Conservation (phyloP, 2,113 vertebrate genomes). For the Leiothrix lutea region DNA sequence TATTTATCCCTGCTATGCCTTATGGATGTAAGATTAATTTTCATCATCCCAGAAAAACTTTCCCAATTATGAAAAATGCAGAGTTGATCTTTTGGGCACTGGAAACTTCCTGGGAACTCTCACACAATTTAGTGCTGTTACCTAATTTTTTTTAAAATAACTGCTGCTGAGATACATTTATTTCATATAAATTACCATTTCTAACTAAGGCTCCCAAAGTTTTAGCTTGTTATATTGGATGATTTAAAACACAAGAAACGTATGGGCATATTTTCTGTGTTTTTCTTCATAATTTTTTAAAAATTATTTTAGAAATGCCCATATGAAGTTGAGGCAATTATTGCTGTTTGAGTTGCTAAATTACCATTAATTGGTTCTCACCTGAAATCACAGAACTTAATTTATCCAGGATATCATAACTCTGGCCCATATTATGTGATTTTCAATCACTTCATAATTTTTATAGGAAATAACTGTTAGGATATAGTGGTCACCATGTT, state of each 20-base stretch:
- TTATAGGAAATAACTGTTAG: not conserved
- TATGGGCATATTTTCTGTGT: not conserved
- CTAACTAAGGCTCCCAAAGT: not conserved
- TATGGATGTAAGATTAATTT: not conserved
- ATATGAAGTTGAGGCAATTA: not conserved
- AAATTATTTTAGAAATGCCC: not conserved
- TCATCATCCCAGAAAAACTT: not conserved
- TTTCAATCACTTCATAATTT: slow-evolving; percentile 1
- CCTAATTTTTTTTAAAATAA: not conserved
- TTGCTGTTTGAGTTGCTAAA: not conserved
- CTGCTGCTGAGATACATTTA: not conserved
- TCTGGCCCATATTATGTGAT: not conserved
- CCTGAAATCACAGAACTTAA: not conserved
- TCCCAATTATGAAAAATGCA: not conserved
- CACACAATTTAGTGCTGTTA: not conserved
- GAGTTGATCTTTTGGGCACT: not conserved
- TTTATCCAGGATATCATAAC: not conserved
- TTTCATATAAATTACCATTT: not conserved
- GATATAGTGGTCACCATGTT: not conserved
- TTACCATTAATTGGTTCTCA: not conserved
- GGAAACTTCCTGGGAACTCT: not conserved
- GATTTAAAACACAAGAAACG: not conserved
- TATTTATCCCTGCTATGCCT: not conserved
- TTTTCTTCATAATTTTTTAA: not conserved
- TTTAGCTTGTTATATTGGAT: not conserved